A percentile compares a stretch with the other conserved stretches of the same genome.
These are phyloP conservation scores for Myrmecophaga tridactyla DNA, from an alignment of 2,113 vertebrate species.

Conservation along the genomic window DNA sequence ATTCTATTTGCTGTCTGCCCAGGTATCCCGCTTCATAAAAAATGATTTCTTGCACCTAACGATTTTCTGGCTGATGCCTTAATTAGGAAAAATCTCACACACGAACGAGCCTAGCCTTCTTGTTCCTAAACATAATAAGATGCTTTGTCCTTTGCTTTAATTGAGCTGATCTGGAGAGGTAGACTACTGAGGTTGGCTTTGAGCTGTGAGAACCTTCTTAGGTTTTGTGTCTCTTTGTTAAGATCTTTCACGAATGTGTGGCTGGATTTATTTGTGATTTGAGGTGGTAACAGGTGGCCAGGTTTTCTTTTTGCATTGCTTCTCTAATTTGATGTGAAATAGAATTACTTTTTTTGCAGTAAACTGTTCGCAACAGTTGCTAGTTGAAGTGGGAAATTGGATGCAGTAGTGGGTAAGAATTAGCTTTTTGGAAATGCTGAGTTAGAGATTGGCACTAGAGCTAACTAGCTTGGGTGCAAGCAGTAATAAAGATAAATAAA, in stretches of 20 bases:
- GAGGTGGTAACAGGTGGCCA: background rate
- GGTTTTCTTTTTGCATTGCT: conserved; percentile 46
- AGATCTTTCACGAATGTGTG: background rate
- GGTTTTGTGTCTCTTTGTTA: background rate
- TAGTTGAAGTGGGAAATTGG: conserved; percentile 1
- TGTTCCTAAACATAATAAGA: background rate
- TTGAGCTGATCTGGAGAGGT: background rate
- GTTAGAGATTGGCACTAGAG: background rate
- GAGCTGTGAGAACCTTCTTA: background rate
- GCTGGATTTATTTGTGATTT: conserved; percentile 50
- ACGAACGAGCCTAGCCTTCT: background rate
- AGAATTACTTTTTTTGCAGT: conserved; percentile 4
- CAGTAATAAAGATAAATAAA: background rate
- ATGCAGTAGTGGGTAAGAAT: background rate
- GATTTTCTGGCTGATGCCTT: background rate
- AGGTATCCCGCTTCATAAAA: background rate
- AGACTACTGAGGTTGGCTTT: background rate
- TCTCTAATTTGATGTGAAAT: conserved; percentile 37
- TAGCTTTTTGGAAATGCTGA: background rate
- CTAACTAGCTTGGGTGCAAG: background rate
- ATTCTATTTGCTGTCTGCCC: background rate
- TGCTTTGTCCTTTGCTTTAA: background rate
- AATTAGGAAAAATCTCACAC: background rate
- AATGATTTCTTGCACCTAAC: background rate
- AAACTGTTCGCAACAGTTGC: background rate